phyloP scores from a whole-genome alignment of 2,113 vertebrate species.

The Gorsachius goisagi region DNA sequence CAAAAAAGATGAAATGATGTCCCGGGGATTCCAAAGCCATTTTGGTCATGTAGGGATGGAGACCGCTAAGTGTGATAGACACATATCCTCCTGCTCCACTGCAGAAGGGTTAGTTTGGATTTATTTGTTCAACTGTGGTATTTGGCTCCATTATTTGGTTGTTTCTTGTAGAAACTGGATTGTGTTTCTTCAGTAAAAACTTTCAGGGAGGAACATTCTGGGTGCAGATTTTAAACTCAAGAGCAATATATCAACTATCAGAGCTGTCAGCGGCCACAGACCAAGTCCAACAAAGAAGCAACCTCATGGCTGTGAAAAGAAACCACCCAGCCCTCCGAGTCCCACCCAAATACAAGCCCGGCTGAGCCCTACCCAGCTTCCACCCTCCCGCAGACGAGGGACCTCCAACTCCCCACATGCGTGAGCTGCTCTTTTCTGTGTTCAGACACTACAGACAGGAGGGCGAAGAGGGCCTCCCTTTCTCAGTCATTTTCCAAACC shows the following conservation, averaged over 20 bases:
- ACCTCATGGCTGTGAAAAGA: neutral
- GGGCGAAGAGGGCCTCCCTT: neutral
- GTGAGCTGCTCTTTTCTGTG: neutral
- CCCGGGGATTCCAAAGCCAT: neutral
- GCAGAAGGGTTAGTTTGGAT: neutral
- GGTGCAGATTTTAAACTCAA: neutral
- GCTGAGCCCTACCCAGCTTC: neutral
- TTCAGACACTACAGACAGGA: neutral
- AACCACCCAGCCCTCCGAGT: neutral
- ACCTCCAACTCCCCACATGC: neutral
- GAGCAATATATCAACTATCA: neutral
- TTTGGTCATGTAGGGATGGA: neutral
- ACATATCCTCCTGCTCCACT: neutral
- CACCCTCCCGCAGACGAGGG: neutral
- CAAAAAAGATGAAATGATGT: neutral
- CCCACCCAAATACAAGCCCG: neutral
- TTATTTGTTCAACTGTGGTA: neutral
- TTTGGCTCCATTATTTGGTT: neutral
- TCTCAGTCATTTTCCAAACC: neutral
- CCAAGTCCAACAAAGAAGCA: neutral
- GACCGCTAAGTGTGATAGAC: neutral
- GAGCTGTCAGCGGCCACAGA: neutral
- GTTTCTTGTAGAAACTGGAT: neutral
- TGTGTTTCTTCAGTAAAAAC: neutral
- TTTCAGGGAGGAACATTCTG: neutral